These are phyloP conservation scores for Willisornis vidua DNA, from an alignment of 2,113 vertebrate species.

Conservation along the genomic window DNA sequence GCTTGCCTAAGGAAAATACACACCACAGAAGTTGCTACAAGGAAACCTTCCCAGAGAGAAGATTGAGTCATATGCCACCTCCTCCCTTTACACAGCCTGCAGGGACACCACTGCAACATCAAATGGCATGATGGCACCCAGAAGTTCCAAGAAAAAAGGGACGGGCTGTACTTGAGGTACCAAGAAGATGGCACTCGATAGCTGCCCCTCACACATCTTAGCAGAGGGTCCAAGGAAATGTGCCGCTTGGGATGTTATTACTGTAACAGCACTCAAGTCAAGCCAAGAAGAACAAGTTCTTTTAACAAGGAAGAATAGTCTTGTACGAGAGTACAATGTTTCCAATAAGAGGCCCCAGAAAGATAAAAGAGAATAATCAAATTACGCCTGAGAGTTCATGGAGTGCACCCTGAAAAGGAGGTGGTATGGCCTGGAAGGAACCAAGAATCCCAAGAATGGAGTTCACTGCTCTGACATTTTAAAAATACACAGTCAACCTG, in stretches of 20 bases:
- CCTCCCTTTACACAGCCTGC: neutral
- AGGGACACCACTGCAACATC: neutral
- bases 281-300: neutral
- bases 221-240: neutral
- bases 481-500: neutral
- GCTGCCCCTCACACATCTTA: neutral
- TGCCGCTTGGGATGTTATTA: neutral
- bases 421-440: neutral
- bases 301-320: neutral
- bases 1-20: neutral
- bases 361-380: neutral
- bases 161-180: neutral
- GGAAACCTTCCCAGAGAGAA: neutral
- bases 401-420: neutral
- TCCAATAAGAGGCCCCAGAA: neutral
- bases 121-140: neutral
- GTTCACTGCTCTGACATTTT: neutral
- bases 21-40: neutral
- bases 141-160: neutral
- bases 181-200: rapidly evolving
- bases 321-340: neutral
- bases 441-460: neutral
- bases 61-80: rapidly evolving
- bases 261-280: neutral
- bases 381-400: neutral